Evolutionary conservation across 35 echinoderm and acorn worm genomes (phyloP), one percentile per base, ranked within the genome.

Genomic region (Apostichopus californicus): DNA sequence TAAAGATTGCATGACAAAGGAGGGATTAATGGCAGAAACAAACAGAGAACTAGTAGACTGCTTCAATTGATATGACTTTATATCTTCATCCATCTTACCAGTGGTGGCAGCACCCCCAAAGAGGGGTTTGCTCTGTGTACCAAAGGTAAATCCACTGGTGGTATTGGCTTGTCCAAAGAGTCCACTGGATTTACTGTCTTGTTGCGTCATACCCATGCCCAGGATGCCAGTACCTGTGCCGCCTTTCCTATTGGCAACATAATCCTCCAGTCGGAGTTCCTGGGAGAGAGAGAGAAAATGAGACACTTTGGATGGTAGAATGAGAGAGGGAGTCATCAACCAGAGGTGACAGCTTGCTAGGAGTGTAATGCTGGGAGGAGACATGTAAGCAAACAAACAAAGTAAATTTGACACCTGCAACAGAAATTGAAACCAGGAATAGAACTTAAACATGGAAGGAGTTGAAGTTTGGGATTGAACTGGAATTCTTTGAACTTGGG

Each of bases 181-280:
- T 14, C 95, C 93, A 12, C 46, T 86, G 12, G 94, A 7, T 28
- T 95, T 98, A 80, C 91, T 96, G 71, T 97, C 97, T 6, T 91
- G 28, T 77, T 87, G 91, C 13, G 95, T 92, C 90, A 95, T 91
- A 5, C 96, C 96, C 66, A 60, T 72, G 5, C 94, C 94, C 46
- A 93, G 87, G n/a, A 98, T 88, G 46, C 90, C 86, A 5, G 92
- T 78, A n/a, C 83, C 75, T 5, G 90, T 57, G 20, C 91, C 55
- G 34, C 90, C 90, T 13, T 96, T 96, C 52, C 94, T 83, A 56
- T 96, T 94, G 65, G 94, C 95, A 15, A 66, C 70, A 90, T 98
- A 98, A 93, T 98, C 97, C 82, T 98, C 97, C 8, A 77, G 26
- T 93, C 97, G 14, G 26, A 98, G 90, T 89, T 98, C 97, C 97